Conservation (phyloP, 2,113 vertebrate genomes). For the Alaudala cheleensis region DNA sequence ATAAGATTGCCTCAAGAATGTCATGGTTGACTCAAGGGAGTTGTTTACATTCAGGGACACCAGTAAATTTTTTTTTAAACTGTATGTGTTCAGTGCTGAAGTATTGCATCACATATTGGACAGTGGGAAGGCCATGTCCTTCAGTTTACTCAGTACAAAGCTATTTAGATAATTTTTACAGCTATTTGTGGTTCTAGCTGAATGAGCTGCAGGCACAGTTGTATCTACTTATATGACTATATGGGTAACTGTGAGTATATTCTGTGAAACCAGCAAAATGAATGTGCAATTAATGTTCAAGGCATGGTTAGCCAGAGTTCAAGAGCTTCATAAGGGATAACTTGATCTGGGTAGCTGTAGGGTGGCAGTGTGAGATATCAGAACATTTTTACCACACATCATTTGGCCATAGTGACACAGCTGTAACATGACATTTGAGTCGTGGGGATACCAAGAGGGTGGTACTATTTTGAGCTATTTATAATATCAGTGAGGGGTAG, state of each 20-base stretch:
- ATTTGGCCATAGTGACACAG: background rate
- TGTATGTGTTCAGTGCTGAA: background rate
- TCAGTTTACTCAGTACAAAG: background rate
- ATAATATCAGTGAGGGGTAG: background rate
- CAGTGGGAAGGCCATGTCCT: background rate
- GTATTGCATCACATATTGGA: background rate
- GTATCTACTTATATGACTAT: background rate
- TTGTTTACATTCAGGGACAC: background rate
- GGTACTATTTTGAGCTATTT: background rate
- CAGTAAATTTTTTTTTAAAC: background rate
- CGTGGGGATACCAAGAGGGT: background rate
- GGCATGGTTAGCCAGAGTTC: background rate
- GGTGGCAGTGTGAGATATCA: background rate
- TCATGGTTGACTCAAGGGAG: background rate
- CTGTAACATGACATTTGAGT: background rate
- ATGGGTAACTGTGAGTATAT: background rate
- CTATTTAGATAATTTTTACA: constrained; percentile 11
- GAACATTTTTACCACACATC: background rate
- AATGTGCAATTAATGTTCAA: background rate
- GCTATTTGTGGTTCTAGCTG: background rate
- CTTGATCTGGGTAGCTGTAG: background rate
- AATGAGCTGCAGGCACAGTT: background rate
- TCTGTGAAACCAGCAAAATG: background rate
- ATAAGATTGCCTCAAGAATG: background rate
- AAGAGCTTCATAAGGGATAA: background rate